These are phyloP conservation scores for Eptatretus burgeri DNA, from an alignment of 2,113 vertebrate genomes.

Conservation along the genomic window DNA sequence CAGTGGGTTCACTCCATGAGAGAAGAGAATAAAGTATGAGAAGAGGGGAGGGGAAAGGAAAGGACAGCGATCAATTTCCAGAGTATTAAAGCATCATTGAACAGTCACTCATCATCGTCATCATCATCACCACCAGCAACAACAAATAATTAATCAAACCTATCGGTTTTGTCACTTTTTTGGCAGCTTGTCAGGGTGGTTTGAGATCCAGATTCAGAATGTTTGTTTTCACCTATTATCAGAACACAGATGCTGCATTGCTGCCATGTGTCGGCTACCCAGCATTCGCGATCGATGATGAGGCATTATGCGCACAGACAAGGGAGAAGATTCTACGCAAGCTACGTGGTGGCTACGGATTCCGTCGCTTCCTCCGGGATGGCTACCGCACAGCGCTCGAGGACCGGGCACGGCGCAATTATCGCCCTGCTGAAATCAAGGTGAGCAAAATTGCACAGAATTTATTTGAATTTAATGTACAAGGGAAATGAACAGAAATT, in stretches of 20 bases:
- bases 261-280: slow-evolving; percentile 82
- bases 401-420: slow-evolving; percentile 46
- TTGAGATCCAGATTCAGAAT: too few species aligned
- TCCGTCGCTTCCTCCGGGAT: slow-evolving; percentile 69
- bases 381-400: slow-evolving; percentile 65
- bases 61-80: too few species aligned
- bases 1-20: too few species aligned
- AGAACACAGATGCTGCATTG: slow-evolving; percentile 85
- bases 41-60: too few species aligned
- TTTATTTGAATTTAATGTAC: not conserved
- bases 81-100: too few species aligned
- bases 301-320: slow-evolving; percentile 52
- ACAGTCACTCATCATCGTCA: too few species aligned
- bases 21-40: too few species aligned
- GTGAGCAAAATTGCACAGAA: slow-evolving; percentile 15
- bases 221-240: too few species aligned
- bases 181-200: too few species aligned
- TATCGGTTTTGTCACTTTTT: too few species aligned
- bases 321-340: slow-evolving; percentile 73
- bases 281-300: slow-evolving; percentile 75
- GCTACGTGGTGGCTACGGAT: slow-evolving; percentile 58
- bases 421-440: slow-evolving; percentile 96
- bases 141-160: too few species aligned
- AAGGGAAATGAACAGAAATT: not conserved
- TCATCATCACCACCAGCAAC: too few species aligned